Conservation (phyloP, 2,797 vertebrate species). For the Pyrrhura leucotis region DNA sequence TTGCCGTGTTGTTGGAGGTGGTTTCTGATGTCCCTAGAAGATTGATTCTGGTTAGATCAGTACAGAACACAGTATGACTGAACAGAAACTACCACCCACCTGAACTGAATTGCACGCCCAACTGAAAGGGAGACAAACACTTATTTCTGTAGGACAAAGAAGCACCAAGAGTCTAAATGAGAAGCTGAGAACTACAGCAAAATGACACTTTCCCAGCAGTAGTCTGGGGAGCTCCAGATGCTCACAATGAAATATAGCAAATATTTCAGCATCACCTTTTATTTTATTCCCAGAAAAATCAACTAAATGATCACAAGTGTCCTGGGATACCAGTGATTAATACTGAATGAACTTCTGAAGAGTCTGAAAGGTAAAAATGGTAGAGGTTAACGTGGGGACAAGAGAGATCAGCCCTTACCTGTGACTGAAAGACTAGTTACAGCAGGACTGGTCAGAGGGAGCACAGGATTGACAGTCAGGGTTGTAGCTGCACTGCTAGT, state of each 20-base stretch:
- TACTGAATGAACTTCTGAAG: background rate
- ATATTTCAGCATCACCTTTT: background rate
- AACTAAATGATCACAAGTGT: background rate
- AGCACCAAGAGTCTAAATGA: background rate
- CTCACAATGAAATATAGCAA: background rate
- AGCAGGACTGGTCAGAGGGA: conserved; percentile 92
- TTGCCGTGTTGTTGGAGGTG: conserved; percentile 87
- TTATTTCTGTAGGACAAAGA: background rate
- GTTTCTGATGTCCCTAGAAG: conserved; percentile 87
- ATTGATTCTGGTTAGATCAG: background rate
- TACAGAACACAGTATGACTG: background rate
- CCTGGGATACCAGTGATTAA: background rate
- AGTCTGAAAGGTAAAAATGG: background rate
- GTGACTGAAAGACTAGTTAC: conserved; percentile 89
- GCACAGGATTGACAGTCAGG: conserved; percentile 93
- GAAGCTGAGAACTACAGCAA: background rate
- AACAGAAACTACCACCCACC: background rate
- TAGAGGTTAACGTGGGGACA: background rate
- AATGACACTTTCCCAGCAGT: background rate
- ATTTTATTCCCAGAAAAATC: background rate
- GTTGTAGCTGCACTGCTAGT: conserved; percentile 94
- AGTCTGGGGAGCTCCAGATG: background rate
- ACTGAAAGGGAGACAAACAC: background rate
- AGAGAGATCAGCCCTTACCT: conserved; percentile 78
- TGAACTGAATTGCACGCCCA: background rate